Conservation (phyloP, 1,140 invertebrate genomes). For the Cotesia vestalis region DNA sequence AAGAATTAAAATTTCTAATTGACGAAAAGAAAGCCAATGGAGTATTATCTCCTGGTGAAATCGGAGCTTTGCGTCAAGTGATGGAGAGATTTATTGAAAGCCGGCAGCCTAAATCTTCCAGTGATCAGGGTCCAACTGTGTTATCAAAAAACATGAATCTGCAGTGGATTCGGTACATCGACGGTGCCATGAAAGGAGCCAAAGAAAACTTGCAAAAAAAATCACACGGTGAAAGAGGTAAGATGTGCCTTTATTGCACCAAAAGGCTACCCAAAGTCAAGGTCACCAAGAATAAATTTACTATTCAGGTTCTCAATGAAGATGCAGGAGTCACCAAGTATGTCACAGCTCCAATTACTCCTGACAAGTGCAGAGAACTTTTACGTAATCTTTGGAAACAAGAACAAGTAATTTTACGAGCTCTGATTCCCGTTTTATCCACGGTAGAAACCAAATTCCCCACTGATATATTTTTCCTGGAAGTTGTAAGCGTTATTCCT, state of each 20-base stretch:
- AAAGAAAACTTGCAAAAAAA: too few species aligned
- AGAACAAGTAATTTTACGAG: slow-evolving; percentile 76
- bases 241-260: slow-evolving; percentile 72
- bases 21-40: not conserved
- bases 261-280: slow-evolving; percentile 46
- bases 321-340: slow-evolving; percentile 32
- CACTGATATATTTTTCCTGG: slow-evolving; percentile 90
- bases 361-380: slow-evolving; percentile 74
- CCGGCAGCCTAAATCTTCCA: not conserved
- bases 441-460: slow-evolving; percentile 69
- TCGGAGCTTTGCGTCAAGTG: slow-evolving; percentile 44
- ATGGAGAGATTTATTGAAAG: slow-evolving; percentile 50
- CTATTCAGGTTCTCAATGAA: too few species aligned
- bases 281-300: slow-evolving; percentile 15
- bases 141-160: slow-evolving; percentile 71
- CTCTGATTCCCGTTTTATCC: slow-evolving; percentile 78
- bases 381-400: slow-evolving; percentile 80
- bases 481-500: slow-evolving; percentile 86
- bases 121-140: not conserved
- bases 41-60: slow-evolving; percentile 3
- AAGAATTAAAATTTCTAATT: slow-evolving; percentile 49
- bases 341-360: slow-evolving; percentile 64
- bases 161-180: slow-evolving; percentile 70
- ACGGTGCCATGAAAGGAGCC: slow-evolving; percentile 66
- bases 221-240: slow-evolving; percentile 49